Evolutionary conservation across 1,140 invertebrate genomes (phyloP).

Genomic region (Hyposmocoma kahamanoa): DNA sequence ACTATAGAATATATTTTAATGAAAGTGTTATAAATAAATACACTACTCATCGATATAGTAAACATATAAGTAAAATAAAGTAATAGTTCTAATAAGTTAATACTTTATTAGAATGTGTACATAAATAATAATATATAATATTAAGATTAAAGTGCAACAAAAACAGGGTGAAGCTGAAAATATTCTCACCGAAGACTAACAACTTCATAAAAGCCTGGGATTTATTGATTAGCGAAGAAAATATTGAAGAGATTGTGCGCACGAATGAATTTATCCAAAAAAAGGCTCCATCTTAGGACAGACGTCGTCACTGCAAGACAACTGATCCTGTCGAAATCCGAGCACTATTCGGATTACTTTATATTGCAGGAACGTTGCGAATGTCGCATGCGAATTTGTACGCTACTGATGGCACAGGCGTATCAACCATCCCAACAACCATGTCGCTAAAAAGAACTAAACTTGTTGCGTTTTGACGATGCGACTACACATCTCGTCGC

Average conservation of each 20-base stretch:
- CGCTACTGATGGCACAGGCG: constrained; percentile 3
- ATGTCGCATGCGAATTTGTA: constrained; percentile 2
- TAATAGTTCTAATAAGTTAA: no score
- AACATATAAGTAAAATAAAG: no score
- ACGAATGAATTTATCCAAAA: constrained; percentile 28
- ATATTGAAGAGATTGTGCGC: constrained; percentile 26
- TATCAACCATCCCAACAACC: constrained; percentile 1
- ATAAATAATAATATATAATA: no score
- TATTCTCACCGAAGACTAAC: constrained; percentile 26
- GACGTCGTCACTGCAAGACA: constrained; percentile 22
- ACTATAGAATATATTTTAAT: no score
- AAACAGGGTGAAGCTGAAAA: constrained; percentile 28
- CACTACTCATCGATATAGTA: no score
- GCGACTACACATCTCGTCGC: constrained; percentile 20
- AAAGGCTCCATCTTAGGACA: constrained; percentile 19
- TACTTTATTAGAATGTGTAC: no score
- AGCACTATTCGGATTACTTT: constrained; percentile 15
- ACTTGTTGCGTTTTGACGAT: constrained; percentile 33
- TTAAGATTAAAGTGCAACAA: constrained; percentile 31
- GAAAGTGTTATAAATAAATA: no score
- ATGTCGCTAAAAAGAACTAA: constrained; percentile 5
- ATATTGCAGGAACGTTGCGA: constrained; percentile 3
- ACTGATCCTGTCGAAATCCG: constrained; percentile 22
- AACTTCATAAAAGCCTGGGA: constrained; percentile 22
- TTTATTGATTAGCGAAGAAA: constrained; percentile 27